A percentile compares a stretch with the other conserved stretches of the same genome.
Conservation (phyloP, 2,888 invertebrate species). For the Escarpia spicata region DNA sequence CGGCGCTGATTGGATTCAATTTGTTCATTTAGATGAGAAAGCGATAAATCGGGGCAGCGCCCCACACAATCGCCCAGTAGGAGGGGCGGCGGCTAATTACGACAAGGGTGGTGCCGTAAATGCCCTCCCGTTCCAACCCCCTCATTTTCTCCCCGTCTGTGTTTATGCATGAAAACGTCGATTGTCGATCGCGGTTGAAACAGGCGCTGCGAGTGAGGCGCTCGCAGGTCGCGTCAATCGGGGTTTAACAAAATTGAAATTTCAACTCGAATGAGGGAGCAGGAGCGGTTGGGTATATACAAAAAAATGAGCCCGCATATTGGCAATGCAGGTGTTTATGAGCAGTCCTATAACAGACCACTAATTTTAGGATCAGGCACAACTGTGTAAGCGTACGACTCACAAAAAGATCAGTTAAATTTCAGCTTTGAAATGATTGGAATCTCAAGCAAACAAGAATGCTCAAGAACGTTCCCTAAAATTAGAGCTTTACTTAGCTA, state of each 20-base stretch:
- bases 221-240: neutral
- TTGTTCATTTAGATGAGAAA: conserved; percentile 16
- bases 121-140: neutral
- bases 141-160: conserved; percentile 1
- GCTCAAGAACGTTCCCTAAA: neutral
- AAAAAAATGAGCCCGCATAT: neutral
- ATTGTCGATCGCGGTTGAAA: neutral
- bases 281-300: neutral
- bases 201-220: neutral
- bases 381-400: neutral
- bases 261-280: neutral
- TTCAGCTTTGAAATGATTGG: neutral
- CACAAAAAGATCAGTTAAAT: neutral
- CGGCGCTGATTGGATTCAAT: conserved; percentile 12
- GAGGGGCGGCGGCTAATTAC: neutral
- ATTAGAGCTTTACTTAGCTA: neutral
- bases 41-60: conserved; percentile 16
- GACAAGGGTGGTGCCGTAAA: conserved; percentile 8
- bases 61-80: neutral
- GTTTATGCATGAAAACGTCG: conserved; percentile 13
- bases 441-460: neutral
- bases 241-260: neutral
- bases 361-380: neutral
- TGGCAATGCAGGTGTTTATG: conserved; percentile 9
- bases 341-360: neutral